Evolutionary conservation across 2,888 invertebrate species (phyloP), one percentile per base, ranked within the genome.

Genomic region (Rotaria magnacalcarata): DNA sequence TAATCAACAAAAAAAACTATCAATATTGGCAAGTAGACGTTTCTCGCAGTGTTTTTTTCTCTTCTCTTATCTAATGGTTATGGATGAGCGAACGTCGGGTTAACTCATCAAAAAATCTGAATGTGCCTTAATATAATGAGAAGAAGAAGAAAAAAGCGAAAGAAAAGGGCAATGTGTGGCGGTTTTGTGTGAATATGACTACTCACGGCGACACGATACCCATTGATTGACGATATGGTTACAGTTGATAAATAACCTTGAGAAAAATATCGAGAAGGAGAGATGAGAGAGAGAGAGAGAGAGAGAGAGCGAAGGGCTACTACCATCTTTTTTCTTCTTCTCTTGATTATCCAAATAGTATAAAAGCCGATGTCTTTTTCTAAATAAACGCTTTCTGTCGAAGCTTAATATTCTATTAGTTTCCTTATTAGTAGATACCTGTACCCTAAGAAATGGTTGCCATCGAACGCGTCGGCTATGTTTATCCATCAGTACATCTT

Each of bases 401-500:
- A 56, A 56, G 56, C 56, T 56, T 56, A 1, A 56, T 56, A 56
- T 5, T 56, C 4, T 21, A 56, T 14, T 56, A 6, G 6, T 21
- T 24, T 8, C 0, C 56, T 24, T 21, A 11, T 16, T 54, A 19
- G 16, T 54, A 11, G 4, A 54, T 16, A 16, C 24, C 21, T 0
- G 21, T 5, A 24, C 8, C 21, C 54, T 14, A 11, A 54, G 14
- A 4, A 14, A 67, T 67, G 67, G 67, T 67, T 67, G 67, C 67
- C 67, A 67, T 67, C 34, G 67, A 67, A 19, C 27, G 34, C 5
- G 5, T 67, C 6, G 67, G 67, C 14, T 34, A 67, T 67, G 34
- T 34, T 34, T 67, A 67, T 67, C 67, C 67, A 34, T 67, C 67
- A 67, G 67, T 67, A 34, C 67, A 67, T 34, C 34, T 67, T 34